Conservation (phyloP, 1,140 invertebrate species). For the Heliothis virescens region DNA sequence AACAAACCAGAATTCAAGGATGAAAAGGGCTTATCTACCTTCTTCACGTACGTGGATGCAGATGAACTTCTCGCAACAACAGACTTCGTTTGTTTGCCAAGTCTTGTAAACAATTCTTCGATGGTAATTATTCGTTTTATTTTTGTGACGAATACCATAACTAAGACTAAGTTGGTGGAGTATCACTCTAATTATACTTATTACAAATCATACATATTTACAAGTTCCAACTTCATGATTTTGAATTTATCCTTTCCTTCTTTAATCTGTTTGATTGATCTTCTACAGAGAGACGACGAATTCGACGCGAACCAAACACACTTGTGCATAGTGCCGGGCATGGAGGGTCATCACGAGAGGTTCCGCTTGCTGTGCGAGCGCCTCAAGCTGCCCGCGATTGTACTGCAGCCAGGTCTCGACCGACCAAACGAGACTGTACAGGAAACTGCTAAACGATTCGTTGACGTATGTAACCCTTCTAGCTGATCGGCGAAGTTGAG, state of each 20-base stretch:
- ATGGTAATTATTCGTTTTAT: slow-evolving; percentile 55
- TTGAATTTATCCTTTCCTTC: slow-evolving; percentile 9
- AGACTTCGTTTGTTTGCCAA: slow-evolving; percentile 68
- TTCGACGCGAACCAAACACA: slow-evolving; percentile 55
- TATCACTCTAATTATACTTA: too few species aligned
- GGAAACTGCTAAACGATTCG: slow-evolving; percentile 50
- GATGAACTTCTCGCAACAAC: slow-evolving; percentile 68
- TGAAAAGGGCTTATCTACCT: slow-evolving; percentile 58
- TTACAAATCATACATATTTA: background rate
- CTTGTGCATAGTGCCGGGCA: too few species aligned
- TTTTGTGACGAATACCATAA: too few species aligned
- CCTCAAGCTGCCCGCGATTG: slow-evolving; percentile 63
- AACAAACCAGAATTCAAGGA: slow-evolving; percentile 72
- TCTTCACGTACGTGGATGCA: slow-evolving; percentile 63
- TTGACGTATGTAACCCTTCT: slow-evolving; percentile 46
- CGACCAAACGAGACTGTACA: slow-evolving; percentile 36
- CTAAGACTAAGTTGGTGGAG: too few species aligned
- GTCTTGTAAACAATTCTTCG: slow-evolving; percentile 52
- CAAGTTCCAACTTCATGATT: background rate
- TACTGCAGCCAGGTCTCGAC: slow-evolving; percentile 64
- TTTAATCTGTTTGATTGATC: background rate
- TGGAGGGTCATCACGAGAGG: too few species aligned
- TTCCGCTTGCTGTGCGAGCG: slow-evolving; percentile 58
- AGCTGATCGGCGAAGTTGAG: too few species aligned
- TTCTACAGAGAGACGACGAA: slow-evolving; percentile 64